Percentiles rank a stretch among this genome's conserved stretches.
phyloP scores from a whole-genome alignment of 1,140 invertebrate species.

The Heliconius nattereri region DNA sequence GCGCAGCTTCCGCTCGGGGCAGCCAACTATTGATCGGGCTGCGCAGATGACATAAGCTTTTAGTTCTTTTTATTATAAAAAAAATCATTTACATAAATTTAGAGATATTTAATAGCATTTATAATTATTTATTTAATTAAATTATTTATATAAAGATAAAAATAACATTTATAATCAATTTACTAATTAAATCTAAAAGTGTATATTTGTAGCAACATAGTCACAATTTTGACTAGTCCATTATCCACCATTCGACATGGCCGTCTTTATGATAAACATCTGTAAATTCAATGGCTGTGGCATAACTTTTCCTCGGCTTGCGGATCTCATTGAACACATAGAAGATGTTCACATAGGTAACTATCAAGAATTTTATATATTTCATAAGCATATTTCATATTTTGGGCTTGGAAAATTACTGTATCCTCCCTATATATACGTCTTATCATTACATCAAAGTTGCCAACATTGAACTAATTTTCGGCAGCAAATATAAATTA shows the following conservation, averaged over 20 bases:
- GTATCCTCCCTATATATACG: conserved; percentile 62
- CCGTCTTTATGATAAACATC: conserved; percentile 92
- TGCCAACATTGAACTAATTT: conserved; percentile 68
- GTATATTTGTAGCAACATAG: conserved; percentile 42
- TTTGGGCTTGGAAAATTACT: conserved; percentile 46
- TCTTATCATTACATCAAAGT: conserved; percentile 72
- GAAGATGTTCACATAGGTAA: conserved; percentile 93
- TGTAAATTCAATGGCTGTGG: conserved; percentile 94
- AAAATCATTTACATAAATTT: conserved; percentile 5
- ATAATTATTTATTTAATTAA: conserved; percentile 9
- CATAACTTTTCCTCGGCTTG: conserved; percentile 89
- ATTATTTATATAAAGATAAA: neutral
- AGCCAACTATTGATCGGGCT: conserved; percentile 73
- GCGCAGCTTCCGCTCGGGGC: conserved; percentile 63
- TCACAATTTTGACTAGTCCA: conserved; percentile 65
- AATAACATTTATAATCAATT: neutral
- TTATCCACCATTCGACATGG: conserved; percentile 84
- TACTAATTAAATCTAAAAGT: neutral
- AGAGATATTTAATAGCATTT: conserved; percentile 9
- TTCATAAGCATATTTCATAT: neutral
- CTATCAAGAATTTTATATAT: conserved; percentile 54
- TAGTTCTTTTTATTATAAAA: conserved; percentile 49
- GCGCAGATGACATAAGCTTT: conserved; percentile 55
- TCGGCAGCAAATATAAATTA: conserved; percentile 42
- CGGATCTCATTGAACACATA: conserved; percentile 91